Base-by-base conservation (phyloP, 2,797 vertebrate species). In the Pampus argenteus region DNA sequence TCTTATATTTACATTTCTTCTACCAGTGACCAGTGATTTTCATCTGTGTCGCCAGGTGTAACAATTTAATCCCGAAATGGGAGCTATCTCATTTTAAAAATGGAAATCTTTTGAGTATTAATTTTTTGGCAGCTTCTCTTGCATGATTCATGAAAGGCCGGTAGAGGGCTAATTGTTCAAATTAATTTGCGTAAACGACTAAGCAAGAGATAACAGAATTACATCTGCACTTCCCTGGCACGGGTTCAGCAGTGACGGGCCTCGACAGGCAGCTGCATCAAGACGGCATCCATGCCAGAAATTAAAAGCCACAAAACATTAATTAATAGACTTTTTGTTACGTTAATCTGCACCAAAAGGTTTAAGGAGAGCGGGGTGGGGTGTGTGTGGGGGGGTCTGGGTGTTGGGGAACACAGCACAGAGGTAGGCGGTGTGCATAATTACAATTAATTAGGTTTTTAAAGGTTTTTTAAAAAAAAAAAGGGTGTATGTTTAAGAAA, bases 141-240 rank as follows among this genome's bases (percentile, higher is more conserved):
- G 95, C 95, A 94, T 96, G 96, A 98, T 96, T 97, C 95, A 97
- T 97, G 95, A 95, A 95, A 94, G 94, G 95, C 95, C 94, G 92
- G 96, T 94, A 95, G 95, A 96, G 96, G 96, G 96, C 96, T 98
- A 98, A 98, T 97, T 97, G 96, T 97, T 98, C 95, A 96, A 96
- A 97, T 97, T 97, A 97, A 98, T 97, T 97, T 97, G 95, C 90
- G 94, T 97, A 96, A 98, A 97, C 94, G 95, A 96, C 96, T 96
- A 97, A 97, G 95, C 95, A 95, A 96, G 95, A 97, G 96, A 97
- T 98, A 98, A 98, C 96, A 97, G 96, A 96, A 97, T 97, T 97
- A 97, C 96, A 97, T 98, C 96, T 97, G 96, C 95, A 96, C 96
- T 95, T 96, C 93, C 95, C 95, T 97, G 97, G 97, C 96, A 94